Base-by-base conservation (phyloP, 1,140 invertebrate species). In the Eumeta japonica region DNA sequence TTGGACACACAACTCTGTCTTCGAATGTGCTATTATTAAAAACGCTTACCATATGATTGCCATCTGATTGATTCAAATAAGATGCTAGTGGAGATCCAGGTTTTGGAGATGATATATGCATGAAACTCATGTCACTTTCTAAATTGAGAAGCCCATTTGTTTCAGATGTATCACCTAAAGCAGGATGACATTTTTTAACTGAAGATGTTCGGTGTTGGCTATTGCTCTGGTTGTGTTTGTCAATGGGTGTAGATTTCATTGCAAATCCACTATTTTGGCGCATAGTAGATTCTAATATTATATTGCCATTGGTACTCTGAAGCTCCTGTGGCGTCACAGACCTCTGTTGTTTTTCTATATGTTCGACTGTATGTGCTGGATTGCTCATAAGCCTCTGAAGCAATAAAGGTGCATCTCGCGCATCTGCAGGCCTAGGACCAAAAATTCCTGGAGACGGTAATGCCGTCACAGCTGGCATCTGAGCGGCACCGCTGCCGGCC, bases 291-390 rank as follows among this genome's bases (percentile, higher is more conserved):
- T 73, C 67, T 46, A 66, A 30, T 32, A 54, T 51, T 19, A 57
- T 55, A 46, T 62, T 67, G n/a, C 62, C 67, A 59, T 70, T 70
- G 10, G 62, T 46, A 39, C 45, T 52, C 38, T 67, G 52, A 13
- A 71, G 66, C 34, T 80, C 80, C 41, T 81, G 83, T 10, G 82
- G 86, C 9, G 83, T 88, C 36, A 81, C 80, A 20, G 84, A 85
- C 32, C 87, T 78, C 50, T 92, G 89, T 48, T 90, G 88, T 45
- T 90, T 89, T 52, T 94, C 91, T 52, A 94, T 89, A 61, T 93
- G 88, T 54, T 92, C 90, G 7, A 94, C 83, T 32, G 82, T 85
- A 55, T 90, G 87, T 15, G 86, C 85, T 3, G 87, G 86, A 58
- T 89, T 85, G 17, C 86, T 88, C 83, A 89, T 88, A 17, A 91